Percentiles rank a stretch among this genome's conserved stretches.
These are phyloP conservation scores for Procambarus virginalis DNA, from an alignment of 1,140 invertebrate genomes.

Conservation along the genomic window DNA sequence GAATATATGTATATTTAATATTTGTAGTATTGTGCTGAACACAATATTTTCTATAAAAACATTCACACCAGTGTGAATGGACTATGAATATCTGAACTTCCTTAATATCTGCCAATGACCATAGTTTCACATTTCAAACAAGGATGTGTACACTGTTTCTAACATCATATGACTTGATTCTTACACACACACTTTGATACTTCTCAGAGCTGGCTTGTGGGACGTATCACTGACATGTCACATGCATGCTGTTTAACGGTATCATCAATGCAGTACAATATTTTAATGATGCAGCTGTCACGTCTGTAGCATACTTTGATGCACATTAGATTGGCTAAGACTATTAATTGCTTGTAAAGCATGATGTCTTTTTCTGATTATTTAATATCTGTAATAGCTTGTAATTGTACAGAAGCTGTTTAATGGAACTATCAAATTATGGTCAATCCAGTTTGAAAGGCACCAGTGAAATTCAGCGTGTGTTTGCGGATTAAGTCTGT, in stretches of 20 bases:
- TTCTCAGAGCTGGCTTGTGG: constrained; percentile 28
- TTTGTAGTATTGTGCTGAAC: background rate
- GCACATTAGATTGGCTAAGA: background rate
- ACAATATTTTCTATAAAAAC: background rate
- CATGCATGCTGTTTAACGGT: background rate
- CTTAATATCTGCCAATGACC: background rate
- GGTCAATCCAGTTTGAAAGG: background rate
- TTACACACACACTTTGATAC: constrained; percentile 6
- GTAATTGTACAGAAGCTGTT: background rate
- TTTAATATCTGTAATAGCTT: constrained; percentile 8
- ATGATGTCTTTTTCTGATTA: background rate
- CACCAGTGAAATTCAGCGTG: background rate
- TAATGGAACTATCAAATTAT: background rate
- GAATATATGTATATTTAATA: background rate
- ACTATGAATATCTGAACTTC: background rate
- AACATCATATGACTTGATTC: background rate
- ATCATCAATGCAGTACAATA: background rate
- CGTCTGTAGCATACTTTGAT: background rate
- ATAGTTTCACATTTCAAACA: background rate
- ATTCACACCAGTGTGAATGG: background rate
- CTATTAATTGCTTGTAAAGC: background rate
- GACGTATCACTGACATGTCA: background rate
- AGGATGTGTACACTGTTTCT: background rate
- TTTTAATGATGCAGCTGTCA: background rate
- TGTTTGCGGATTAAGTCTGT: background rate